Conservation (phyloP, 2,888 invertebrate genomes). For the Diaprepes abbreviatus region DNA sequence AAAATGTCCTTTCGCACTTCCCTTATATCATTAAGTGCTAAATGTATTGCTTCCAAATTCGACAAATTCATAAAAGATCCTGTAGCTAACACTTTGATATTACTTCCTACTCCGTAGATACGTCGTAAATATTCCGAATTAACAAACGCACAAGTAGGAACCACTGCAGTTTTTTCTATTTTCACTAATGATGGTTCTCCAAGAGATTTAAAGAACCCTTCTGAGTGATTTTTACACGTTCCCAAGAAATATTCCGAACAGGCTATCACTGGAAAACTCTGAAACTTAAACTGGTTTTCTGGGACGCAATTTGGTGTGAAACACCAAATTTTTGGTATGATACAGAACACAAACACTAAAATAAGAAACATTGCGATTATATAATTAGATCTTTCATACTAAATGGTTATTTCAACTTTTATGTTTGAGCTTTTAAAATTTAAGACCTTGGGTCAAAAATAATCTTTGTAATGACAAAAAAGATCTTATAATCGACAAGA, state of each 20-base stretch:
- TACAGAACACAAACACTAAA: no score
- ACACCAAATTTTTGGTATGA: not conserved
- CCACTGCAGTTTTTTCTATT: constrained; percentile 26
- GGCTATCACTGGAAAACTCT: constrained; percentile 30
- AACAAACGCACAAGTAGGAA: constrained; percentile 41
- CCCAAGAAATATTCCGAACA: not conserved
- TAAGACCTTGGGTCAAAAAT: no score
- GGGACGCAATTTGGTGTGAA: constrained; percentile 17
- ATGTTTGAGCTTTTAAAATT: no score
- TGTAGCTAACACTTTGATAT: constrained; percentile 28
- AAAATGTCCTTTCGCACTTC: constrained; percentile 34
- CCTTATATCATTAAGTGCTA: constrained; percentile 32
- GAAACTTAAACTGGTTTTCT: constrained; percentile 34
- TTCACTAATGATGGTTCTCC: constrained; percentile 24
- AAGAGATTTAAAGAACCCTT: constrained; percentile 1
- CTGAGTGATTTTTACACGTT: not conserved
- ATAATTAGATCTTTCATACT: no score
- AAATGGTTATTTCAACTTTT: no score
- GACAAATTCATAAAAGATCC: constrained; percentile 35
- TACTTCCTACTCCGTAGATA: constrained; percentile 26
- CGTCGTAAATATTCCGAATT: constrained; percentile 1
- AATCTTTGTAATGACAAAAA: no score
- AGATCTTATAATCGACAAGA: no score
- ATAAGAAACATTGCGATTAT: no score
- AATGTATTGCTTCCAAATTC: constrained; percentile 29